Percentiles rank a stretch among this genome's conserved stretches.
These are phyloP conservation scores for Nothura maculosa DNA, from an alignment of 2,797 vertebrate genomes.

Conservation along the genomic window DNA sequence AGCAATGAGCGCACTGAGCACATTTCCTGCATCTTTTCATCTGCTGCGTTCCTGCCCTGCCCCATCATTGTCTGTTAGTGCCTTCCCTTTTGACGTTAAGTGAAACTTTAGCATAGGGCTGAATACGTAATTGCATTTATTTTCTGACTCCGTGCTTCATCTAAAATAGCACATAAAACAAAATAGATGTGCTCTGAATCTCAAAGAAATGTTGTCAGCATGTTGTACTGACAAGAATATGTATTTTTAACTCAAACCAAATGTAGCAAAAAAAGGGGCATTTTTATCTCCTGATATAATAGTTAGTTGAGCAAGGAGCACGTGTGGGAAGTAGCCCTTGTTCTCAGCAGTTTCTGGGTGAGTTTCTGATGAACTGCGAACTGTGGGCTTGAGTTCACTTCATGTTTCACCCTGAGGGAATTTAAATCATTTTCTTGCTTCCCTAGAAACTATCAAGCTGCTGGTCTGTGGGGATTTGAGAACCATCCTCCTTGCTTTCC, in stretches of 20 bases:
- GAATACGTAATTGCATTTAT: constrained; percentile 17
- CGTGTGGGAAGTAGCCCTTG: background rate
- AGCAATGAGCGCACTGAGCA: background rate
- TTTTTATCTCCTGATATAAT: constrained; percentile 33
- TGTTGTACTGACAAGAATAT: background rate
- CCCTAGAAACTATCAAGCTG: background rate
- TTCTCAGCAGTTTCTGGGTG: background rate
- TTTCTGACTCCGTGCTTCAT: background rate
- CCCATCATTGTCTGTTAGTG: background rate
- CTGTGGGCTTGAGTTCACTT: constrained; percentile 28
- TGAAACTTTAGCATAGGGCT: background rate
- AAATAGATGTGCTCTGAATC: background rate
- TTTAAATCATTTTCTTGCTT: constrained; percentile 20
- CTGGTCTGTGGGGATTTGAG: background rate
- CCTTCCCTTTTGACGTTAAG: constrained; percentile 15
- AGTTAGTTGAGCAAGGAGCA: constrained; percentile 6
- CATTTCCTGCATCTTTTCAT: background rate
- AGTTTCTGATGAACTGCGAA: background rate
- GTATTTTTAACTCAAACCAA: constrained; percentile 16
- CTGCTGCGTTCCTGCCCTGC: background rate
- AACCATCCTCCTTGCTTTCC: background rate
- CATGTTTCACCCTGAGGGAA: background rate
- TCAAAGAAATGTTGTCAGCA: background rate
- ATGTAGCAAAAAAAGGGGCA: constrained; percentile 2
- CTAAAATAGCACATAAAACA: constrained; percentile 15